Evolutionary conservation across 2,888 invertebrate genomes (phyloP).

Genomic region (Aspidiotus destructor): DNA sequence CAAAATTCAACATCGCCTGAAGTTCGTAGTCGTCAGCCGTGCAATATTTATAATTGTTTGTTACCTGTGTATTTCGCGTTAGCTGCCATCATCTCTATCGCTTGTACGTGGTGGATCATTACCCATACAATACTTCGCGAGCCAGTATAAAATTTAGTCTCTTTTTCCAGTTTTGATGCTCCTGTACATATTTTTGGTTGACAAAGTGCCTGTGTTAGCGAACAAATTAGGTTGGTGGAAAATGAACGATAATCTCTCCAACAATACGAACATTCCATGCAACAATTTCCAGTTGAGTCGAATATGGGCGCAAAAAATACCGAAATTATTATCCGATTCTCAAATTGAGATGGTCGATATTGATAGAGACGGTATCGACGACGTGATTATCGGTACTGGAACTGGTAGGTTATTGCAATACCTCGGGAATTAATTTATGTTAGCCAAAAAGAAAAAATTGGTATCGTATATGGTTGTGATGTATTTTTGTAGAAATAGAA

Average conservation of each 20-base stretch:
- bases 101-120: constrained; percentile 6
- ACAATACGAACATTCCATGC: constrained; percentile 46
- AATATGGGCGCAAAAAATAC: constrained; percentile 59
- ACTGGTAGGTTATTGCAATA: constrained; percentile 49
- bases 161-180: constrained; percentile 26
- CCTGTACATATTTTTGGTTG: constrained; percentile 21
- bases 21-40: constrained; percentile 23
- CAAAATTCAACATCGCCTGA: constrained; percentile 13
- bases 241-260: not conserved
- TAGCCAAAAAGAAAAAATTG: no score
- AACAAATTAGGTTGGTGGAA: constrained; percentile 18
- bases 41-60: constrained; percentile 29
- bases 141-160: no score
- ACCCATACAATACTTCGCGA: not conserved
- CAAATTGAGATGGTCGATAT: constrained; percentile 61
- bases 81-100: constrained; percentile 25
- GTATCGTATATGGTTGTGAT: not conserved
- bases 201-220: constrained; percentile 20
- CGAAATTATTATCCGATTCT: constrained; percentile 62
- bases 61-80: constrained; percentile 26
- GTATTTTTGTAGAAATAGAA: not conserved
- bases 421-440: not conserved
- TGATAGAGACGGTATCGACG: constrained; percentile 59
- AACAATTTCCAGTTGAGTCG: constrained; percentile 50
- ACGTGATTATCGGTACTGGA: constrained; percentile 66